These are phyloP conservation scores for Diloba caeruleocephala DNA, from an alignment of 2,888 invertebrate species.

Conservation along the genomic window DNA sequence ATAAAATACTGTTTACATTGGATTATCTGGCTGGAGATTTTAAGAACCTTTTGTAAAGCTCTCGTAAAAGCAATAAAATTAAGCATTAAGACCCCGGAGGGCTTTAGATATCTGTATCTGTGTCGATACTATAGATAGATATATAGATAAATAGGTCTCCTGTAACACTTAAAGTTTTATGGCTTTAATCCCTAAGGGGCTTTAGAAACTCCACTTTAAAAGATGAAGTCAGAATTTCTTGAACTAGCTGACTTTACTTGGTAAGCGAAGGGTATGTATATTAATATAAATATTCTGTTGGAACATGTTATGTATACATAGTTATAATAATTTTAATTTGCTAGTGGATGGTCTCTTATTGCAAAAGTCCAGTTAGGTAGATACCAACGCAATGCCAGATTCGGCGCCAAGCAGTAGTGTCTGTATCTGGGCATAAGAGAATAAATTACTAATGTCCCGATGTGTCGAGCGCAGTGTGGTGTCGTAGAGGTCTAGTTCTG, in stretches of 20 bases:
- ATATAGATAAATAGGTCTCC: conserved; percentile 18
- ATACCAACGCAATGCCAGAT: no score
- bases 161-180: conserved; percentile 30
- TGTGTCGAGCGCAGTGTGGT: no score
- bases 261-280: not conserved
- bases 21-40: conserved; percentile 2
- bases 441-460: no score
- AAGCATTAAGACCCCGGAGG: conserved; percentile 16
- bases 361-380: no score
- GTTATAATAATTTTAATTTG: no score
- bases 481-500: no score
- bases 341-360: no score
- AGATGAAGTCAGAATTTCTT: conserved; percentile 7
- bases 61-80: conserved; percentile 22
- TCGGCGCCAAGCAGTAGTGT: no score
- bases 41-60: conserved; percentile 4
- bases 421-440: no score
- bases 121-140: no score
- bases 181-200: conserved; percentile 13
- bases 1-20: not conserved
- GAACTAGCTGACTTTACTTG: conserved; percentile 1
- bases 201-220: conserved; percentile 17
- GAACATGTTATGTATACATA: no score
- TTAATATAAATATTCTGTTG: not conserved
- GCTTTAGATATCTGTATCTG: conserved; percentile 16